These are phyloP conservation scores for Cactoblastis cactorum DNA, from an alignment of 2,888 invertebrate species.

Conservation along the genomic window DNA sequence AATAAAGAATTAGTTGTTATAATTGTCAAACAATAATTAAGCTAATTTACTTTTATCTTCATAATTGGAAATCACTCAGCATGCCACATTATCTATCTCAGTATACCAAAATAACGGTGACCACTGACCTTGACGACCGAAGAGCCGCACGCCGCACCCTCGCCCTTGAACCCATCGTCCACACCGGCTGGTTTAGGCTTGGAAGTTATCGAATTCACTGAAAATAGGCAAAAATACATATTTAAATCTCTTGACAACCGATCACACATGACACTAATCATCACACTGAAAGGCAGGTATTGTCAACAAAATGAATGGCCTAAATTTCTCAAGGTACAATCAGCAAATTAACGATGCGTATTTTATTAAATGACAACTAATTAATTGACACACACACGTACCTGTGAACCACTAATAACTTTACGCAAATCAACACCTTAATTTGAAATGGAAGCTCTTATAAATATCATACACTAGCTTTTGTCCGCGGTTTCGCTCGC, in stretches of 20 bases:
- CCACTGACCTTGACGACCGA: slow-evolving; percentile 67
- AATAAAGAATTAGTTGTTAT: too few species aligned
- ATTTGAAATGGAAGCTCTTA: neutral
- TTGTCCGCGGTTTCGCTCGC: too few species aligned
- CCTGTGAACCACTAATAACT: neutral
- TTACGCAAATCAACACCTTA: neutral
- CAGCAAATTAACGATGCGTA: neutral
- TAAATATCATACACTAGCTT: neutral
- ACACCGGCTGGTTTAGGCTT: slow-evolving; percentile 81
- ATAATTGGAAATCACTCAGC: too few species aligned
- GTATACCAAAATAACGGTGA: slow-evolving; percentile 2
- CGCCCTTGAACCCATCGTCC: slow-evolving; percentile 85
- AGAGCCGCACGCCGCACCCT: slow-evolving; percentile 83
- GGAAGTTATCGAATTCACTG: slow-evolving; percentile 52
- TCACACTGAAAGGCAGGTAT: neutral
- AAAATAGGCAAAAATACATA: slow-evolving; percentile 24
- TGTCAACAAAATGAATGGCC: slow-evolving; percentile 3
- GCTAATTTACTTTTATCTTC: too few species aligned
- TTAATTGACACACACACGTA: neutral
- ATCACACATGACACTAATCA: neutral
- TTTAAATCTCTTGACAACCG: neutral
- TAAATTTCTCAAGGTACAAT: neutral
- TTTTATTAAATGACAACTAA: neutral
- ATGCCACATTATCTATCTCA: neutral
- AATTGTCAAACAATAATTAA: too few species aligned